Evolutionary conservation across 2,797 vertebrate species (phyloP).

Genomic region (Peromyscus nudipes): DNA sequence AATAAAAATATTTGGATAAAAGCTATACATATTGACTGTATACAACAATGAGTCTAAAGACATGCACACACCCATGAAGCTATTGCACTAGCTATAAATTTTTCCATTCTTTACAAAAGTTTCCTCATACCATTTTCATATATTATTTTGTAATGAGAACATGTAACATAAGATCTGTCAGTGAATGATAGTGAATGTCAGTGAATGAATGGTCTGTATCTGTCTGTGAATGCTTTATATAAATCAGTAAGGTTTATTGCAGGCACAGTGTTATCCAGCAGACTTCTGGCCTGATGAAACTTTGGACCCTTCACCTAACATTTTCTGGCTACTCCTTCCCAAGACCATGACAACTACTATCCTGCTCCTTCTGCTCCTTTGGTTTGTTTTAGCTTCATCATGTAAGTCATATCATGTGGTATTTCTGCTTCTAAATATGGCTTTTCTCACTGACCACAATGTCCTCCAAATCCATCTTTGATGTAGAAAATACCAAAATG

Average conservation of each 20-base stretch:
- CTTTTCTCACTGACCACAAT: not conserved
- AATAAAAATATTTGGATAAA: not conserved
- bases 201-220: not conserved
- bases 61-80: not conserved
- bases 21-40: not conserved
- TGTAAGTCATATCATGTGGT: not conserved
- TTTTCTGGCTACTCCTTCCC: not conserved
- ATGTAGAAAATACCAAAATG: not conserved
- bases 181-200: not conserved
- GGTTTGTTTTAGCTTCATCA: not conserved
- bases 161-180: not conserved
- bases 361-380: not conserved
- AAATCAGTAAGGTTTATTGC: not conserved
- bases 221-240: not conserved
- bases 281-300: not conserved
- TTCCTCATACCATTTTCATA: not conserved
- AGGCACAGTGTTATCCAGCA: not conserved
- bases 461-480: not conserved
- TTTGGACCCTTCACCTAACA: not conserved
- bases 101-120: not conserved
- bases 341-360: not conserved
- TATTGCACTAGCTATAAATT: not conserved
- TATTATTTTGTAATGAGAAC: not conserved
- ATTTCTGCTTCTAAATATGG: not conserved
- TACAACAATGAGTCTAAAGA: not conserved